Conservation (phyloP, 1,140 invertebrate species). For the Physella acuta region DNA sequence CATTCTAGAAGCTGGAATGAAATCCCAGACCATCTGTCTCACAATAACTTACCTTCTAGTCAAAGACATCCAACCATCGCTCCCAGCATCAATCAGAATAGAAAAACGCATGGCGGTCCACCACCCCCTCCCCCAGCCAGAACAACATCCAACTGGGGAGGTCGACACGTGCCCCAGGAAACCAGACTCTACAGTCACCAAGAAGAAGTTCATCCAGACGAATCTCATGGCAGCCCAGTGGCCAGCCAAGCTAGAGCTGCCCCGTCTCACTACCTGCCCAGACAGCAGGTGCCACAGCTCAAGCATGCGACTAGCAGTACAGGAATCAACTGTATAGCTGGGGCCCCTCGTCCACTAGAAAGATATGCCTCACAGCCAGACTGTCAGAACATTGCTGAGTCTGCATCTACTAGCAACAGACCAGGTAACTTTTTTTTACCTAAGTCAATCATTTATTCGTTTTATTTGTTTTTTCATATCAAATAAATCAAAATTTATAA, state of each 20-base stretch:
- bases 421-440: constrained; percentile 37
- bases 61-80: no score
- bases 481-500: no score
- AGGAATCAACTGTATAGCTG: constrained; percentile 7
- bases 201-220: not conserved
- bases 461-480: no score
- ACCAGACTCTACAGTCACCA: no score
- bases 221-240: no score
- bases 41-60: no score
- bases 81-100: constrained; percentile 9
- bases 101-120: constrained; percentile 1
- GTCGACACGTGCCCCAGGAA: not conserved
- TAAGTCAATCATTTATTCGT: no score
- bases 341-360: constrained; percentile 26
- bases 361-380: constrained; percentile 39
- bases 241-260: no score
- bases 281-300: constrained; percentile 6
- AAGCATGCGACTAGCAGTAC: constrained; percentile 20
- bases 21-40: no score
- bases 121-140: constrained; percentile 22
- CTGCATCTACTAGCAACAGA: constrained; percentile 29
- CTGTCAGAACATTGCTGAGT: constrained; percentile 40
- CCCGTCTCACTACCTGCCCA: not conserved
- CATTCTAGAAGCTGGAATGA: no score
- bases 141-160: constrained; percentile 10